Conservation (phyloP, 1,140 invertebrate species). For the Drosophila jambulina region DNA sequence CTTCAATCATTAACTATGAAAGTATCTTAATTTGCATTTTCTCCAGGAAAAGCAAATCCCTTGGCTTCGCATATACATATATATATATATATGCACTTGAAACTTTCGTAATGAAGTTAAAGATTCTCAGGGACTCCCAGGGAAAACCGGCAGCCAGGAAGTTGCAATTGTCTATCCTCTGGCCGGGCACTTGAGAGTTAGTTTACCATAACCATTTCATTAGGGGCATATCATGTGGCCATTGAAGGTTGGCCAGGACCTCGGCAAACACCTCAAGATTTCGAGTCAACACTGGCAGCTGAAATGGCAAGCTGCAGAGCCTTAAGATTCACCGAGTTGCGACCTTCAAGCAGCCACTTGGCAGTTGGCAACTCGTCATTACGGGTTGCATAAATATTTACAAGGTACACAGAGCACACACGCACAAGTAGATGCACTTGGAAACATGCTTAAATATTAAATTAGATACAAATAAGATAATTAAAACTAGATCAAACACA, state of each 20-base stretch:
- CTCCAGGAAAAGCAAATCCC: neutral
- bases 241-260: conserved; percentile 35
- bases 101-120: conserved; percentile 34
- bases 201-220: conserved; percentile 51
- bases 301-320: conserved; percentile 47
- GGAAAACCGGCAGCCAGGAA: conserved; percentile 1
- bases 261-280: conserved; percentile 53
- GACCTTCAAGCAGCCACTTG: conserved; percentile 59
- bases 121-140: neutral
- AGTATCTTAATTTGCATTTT: conserved; percentile 4
- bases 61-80: neutral
- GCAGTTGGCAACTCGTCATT: conserved; percentile 72
- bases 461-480: neutral
- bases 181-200: conserved; percentile 24
- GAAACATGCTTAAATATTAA: neutral
- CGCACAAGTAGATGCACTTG: neutral
- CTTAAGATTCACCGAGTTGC: conserved; percentile 23
- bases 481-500: neutral
- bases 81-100: neutral
- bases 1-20: conserved; percentile 2
- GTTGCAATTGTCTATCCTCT: conserved; percentile 27
- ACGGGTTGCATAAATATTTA: conserved; percentile 78
- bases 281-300: conserved; percentile 40
- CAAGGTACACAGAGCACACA: conserved; percentile 63
- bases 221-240: conserved; percentile 47